These are phyloP conservation scores for Pseudomyrmex flavicornis DNA, from an alignment of 1,140 invertebrate species.

Conservation along the genomic window DNA sequence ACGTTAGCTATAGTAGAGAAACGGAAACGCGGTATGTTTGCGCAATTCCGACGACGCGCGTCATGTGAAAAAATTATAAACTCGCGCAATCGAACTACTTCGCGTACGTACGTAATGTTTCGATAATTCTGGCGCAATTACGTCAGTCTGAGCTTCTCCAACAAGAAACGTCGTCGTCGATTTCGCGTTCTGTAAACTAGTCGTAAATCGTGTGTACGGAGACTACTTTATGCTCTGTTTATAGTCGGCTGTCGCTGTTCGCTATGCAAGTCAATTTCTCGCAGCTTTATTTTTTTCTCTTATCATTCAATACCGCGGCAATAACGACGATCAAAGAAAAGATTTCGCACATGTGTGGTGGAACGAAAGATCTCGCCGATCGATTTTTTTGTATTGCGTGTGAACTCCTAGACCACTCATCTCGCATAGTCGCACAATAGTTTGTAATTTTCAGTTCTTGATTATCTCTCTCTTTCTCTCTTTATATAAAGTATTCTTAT, in stretches of 20 bases:
- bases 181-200: conserved; percentile 70
- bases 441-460: neutral
- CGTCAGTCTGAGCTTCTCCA: neutral
- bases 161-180: conserved; percentile 23
- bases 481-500: no score
- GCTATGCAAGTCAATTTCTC: conserved; percentile 32
- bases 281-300: conserved; percentile 30
- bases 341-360: conserved; percentile 34
- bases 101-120: neutral
- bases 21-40: conserved; percentile 45
- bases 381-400: conserved; percentile 19
- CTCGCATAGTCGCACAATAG: neutral
- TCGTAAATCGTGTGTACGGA: conserved; percentile 68
- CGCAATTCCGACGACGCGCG: conserved; percentile 9
- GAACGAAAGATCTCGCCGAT: conserved; percentile 49
- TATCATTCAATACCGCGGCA: conserved; percentile 55
- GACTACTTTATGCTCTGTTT: conserved; percentile 66
- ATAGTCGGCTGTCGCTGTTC: conserved; percentile 51
- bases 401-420: conserved; percentile 8
- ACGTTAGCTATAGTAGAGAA: conserved; percentile 58
- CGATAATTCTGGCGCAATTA: neutral
- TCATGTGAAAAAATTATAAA: conserved; percentile 18
- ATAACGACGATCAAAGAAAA: conserved; percentile 54
- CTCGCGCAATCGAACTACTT: neutral
- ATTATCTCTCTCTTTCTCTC: neutral